These are phyloP conservation scores for Pterocles burchelli DNA, from an alignment of 2,113 vertebrate genomes.

Conservation along the genomic window DNA sequence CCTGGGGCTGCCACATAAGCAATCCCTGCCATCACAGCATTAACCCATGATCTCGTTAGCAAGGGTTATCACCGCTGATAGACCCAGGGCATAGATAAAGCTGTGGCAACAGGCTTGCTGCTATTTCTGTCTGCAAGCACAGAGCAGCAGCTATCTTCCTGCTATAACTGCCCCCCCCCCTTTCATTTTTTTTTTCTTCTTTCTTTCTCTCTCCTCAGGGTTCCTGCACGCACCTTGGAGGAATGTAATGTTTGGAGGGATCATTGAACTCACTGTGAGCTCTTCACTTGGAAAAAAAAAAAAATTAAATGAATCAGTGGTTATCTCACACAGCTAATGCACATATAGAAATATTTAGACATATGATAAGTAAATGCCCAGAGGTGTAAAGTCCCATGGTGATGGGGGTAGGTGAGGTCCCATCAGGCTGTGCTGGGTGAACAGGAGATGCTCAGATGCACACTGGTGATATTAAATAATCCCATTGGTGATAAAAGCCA, in stretches of 20 bases:
- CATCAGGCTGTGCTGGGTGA: neutral
- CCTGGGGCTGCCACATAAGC: neutral
- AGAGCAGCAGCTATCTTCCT: neutral
- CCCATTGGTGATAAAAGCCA: neutral
- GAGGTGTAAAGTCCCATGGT: neutral
- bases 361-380: neutral
- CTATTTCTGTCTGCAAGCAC: neutral
- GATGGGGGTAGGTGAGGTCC: neutral
- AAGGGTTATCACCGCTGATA: neutral
- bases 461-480: neutral
- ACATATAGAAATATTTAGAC: neutral
- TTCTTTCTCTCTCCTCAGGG: neutral
- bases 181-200: neutral
- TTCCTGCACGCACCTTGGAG: neutral
- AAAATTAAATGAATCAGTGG: neutral
- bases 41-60: neutral
- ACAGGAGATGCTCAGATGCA: neutral
- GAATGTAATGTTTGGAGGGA: neutral
- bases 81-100: neutral
- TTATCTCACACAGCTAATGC: neutral
- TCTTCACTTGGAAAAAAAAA: neutral
- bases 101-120: neutral
- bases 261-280: neutral
- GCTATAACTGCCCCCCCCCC: neutral
- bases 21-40: neutral